Conservation (phyloP, 2,888 invertebrate genomes). For the Hyposoter dolosus region DNA sequence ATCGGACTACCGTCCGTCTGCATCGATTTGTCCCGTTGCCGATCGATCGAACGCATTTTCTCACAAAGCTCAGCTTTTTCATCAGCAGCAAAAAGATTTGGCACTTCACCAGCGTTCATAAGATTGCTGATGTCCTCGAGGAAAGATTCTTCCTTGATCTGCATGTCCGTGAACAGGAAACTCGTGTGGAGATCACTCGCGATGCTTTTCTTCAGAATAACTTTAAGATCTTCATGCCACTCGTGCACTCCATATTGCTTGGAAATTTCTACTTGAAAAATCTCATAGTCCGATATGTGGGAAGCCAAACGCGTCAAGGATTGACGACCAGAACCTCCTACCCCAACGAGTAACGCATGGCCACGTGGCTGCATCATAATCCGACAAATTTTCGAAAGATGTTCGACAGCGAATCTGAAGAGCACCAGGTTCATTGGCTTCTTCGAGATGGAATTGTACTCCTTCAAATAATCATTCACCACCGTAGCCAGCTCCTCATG, state of each 20-base stretch:
- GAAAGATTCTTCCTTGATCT: slow-evolving; percentile 97
- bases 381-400: slow-evolving; percentile 95
- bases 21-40: slow-evolving; percentile 93
- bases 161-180: slow-evolving; percentile 96
- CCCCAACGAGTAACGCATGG: slow-evolving; percentile 95
- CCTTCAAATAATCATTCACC: slow-evolving; percentile 94
- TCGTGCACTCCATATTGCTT: slow-evolving; percentile 93
- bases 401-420: slow-evolving; percentile 97
- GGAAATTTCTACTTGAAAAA: slow-evolving; percentile 96
- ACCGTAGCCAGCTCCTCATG: slow-evolving; percentile 91
- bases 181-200: slow-evolving; percentile 94
- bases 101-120: slow-evolving; percentile 96
- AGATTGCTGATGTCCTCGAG: slow-evolving; percentile 97
- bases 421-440: slow-evolving; percentile 98
- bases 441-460: slow-evolving; percentile 97
- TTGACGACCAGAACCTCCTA: slow-evolving; percentile 97
- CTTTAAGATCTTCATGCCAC: slow-evolving; percentile 97
- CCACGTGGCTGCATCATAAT: slow-evolving; percentile 96
- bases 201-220: slow-evolving; percentile 91
- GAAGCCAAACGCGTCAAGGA: slow-evolving; percentile 95
- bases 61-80: slow-evolving; percentile 96
- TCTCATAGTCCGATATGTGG: slow-evolving; percentile 96
- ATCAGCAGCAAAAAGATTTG: slow-evolving; percentile 94
- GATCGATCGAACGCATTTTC: slow-evolving; percentile 96
- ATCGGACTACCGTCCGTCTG: slow-evolving; percentile 97